Evolutionary conservation across 2,113 vertebrate species (phyloP).

Genomic region (Serinus canaria): DNA sequence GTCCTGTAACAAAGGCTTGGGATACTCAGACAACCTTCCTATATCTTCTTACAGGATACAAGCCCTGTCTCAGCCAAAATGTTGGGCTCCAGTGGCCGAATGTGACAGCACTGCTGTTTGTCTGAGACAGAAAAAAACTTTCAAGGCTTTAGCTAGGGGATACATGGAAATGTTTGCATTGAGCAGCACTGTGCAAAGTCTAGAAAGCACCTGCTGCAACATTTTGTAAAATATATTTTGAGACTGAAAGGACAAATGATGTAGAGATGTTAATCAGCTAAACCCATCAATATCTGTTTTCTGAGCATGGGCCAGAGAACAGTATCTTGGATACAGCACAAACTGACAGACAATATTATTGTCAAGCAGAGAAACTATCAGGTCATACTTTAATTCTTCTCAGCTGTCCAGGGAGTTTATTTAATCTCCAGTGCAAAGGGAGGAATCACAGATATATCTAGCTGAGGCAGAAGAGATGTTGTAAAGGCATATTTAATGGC

Average conservation of each 20-base stretch:
- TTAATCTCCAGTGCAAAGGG: constrained; percentile 42
- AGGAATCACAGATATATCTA: constrained; percentile 29
- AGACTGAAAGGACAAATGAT: constrained; percentile 29
- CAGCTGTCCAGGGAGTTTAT: constrained; percentile 3
- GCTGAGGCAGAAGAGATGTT: background rate
- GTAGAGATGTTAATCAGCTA: constrained; percentile 51
- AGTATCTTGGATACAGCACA: constrained; percentile 54
- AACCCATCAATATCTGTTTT: constrained; percentile 46
- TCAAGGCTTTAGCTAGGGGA: background rate
- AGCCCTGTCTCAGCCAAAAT: background rate
- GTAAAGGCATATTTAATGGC: constrained; percentile 50
- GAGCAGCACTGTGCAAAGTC: background rate
- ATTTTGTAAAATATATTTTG: constrained; percentile 36
- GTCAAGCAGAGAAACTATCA: constrained; percentile 33
- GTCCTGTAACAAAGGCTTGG: background rate
- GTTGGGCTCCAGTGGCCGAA: background rate
- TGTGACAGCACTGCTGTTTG: background rate
- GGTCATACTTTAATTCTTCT: constrained; percentile 51
- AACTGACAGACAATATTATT: constrained; percentile 34
- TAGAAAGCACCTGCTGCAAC: constrained; percentile 2
- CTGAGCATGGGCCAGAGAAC: constrained; percentile 33
- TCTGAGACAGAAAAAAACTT: background rate
- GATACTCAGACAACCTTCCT: background rate
- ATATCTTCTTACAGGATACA: background rate
- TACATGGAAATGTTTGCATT: background rate